Evolutionary conservation across 2,113 vertebrate genomes (phyloP).

Genomic region (Willisornis vidua): DNA sequence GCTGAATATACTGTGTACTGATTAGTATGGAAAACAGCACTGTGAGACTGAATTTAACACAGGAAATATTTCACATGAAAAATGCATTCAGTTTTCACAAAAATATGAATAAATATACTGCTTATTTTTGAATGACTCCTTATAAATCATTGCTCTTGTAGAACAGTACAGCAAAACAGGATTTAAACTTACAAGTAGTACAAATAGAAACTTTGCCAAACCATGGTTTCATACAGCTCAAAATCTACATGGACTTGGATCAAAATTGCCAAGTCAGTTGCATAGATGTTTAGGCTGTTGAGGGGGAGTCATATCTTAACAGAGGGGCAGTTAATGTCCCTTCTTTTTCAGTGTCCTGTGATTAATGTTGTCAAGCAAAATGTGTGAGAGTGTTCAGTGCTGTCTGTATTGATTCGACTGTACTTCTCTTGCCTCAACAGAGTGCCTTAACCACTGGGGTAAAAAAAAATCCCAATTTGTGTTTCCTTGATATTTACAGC

Average conservation of each 20-base stretch:
- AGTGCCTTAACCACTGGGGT: background rate
- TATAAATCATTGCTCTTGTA: background rate
- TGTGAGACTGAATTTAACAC: background rate
- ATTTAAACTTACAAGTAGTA: background rate
- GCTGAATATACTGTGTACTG: background rate
- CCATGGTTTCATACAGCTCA: background rate
- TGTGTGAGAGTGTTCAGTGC: background rate
- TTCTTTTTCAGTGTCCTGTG: background rate
- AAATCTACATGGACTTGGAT: background rate
- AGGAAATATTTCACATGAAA: slow-evolving; percentile 30
- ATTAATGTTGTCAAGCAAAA: background rate
- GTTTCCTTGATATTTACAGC: background rate
- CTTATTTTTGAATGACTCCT: background rate
- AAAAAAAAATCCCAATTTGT: background rate
- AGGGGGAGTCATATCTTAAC: background rate
- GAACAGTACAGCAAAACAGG: background rate
- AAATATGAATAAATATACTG: slow-evolving; percentile 7
- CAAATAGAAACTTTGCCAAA: background rate
- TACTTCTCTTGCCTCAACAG: background rate
- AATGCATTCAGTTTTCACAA: background rate
- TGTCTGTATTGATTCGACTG: background rate
- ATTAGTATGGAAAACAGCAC: slow-evolving; percentile 27
- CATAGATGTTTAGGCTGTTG: background rate
- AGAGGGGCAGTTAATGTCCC: background rate
- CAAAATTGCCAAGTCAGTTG: background rate